Percentiles rank a stretch among this genome's conserved stretches.
Conservation (phyloP, 2,797 vertebrate species). For the Astyanax mexicanus region DNA sequence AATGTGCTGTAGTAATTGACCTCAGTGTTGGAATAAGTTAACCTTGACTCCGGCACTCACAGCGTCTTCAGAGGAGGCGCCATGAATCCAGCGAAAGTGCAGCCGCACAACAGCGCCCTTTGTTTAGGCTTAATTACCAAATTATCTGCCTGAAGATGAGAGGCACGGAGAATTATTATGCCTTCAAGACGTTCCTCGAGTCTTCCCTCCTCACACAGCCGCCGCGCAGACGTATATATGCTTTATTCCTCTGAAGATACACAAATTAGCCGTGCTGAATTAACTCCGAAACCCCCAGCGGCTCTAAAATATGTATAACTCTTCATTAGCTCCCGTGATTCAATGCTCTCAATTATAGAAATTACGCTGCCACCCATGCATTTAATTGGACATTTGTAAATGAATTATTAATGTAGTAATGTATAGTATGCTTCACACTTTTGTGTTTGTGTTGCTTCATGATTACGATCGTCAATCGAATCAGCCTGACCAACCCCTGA, state of each 20-base stretch:
- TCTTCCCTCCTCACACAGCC: not conserved
- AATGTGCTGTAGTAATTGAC: slow-evolving; percentile 55
- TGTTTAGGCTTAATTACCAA: slow-evolving; percentile 47
- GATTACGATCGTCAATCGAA: not conserved
- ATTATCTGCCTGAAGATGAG: slow-evolving; percentile 37
- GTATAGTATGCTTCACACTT: slow-evolving; percentile 76
- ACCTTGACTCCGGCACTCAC: slow-evolving; percentile 52
- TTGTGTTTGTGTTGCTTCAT: slow-evolving; percentile 60
- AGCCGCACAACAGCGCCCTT: slow-evolving; percentile 28
- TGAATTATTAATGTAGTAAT: slow-evolving; percentile 82
- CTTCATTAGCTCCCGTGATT: slow-evolving; percentile 78
- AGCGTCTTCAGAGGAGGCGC: slow-evolving; percentile 43
- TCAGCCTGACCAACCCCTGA: not conserved
- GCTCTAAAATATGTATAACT: slow-evolving; percentile 80
- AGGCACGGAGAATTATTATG: slow-evolving; percentile 33
- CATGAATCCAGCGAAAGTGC: slow-evolving; percentile 25
- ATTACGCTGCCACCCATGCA: slow-evolving; percentile 80
- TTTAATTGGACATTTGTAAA: slow-evolving; percentile 82
- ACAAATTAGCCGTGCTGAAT: slow-evolving; percentile 73
- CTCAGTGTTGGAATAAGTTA: slow-evolving; percentile 53
- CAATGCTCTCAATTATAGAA: slow-evolving; percentile 82
- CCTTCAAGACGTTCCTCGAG: slow-evolving; percentile 19
- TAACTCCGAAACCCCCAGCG: slow-evolving; percentile 64
- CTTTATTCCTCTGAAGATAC: slow-evolving; percentile 53
- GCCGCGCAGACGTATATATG: not conserved